Conservation (phyloP, 1,140 invertebrate species). For the Euwallacea similis region DNA sequence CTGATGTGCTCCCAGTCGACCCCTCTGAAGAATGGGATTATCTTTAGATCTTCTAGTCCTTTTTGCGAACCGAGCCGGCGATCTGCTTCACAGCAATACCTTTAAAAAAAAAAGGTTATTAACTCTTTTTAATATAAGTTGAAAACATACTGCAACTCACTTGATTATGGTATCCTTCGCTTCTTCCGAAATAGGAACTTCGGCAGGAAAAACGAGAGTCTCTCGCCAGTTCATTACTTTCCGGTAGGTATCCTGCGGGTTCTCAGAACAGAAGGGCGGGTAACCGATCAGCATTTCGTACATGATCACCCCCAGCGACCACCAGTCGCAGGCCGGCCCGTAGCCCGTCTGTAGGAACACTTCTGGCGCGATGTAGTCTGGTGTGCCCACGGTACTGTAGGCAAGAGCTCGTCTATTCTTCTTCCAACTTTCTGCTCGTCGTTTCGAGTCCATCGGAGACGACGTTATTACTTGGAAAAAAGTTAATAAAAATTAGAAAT, state of each 20-base stretch:
- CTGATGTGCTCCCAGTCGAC: slow-evolving; percentile 96
- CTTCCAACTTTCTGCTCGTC: slow-evolving; percentile 98
- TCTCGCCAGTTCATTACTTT: slow-evolving; percentile 99
- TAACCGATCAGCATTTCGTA: slow-evolving; percentile 99
- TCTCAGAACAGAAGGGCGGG: slow-evolving; percentile 99
- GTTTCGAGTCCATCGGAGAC: slow-evolving; percentile 93
- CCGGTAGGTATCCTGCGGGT: slow-evolving; percentile 98
- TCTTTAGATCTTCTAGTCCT: slow-evolving; percentile 85
- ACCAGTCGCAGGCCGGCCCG: slow-evolving; percentile 97
- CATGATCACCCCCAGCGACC: slow-evolving; percentile 99
- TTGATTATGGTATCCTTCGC: slow-evolving; percentile 79
- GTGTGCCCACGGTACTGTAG: slow-evolving; percentile 97
- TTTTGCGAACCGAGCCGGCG: slow-evolving; percentile 85
- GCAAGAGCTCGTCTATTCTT: slow-evolving; percentile 90
- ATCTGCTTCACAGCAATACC: slow-evolving; percentile 95
- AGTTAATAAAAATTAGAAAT: background rate
- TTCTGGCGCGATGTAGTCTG: slow-evolving; percentile 98
- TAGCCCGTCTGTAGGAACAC: slow-evolving; percentile 98
- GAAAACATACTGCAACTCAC: slow-evolving; percentile 39
- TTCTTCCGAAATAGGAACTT: slow-evolving; percentile 97
- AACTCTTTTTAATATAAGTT: slow-evolving; percentile 5
- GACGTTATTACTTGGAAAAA: slow-evolving; percentile 60
- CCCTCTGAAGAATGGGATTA: slow-evolving; percentile 84
- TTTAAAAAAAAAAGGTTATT: slow-evolving; percentile 39
- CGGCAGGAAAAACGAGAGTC: slow-evolving; percentile 96